These are phyloP conservation scores for Periophthalmus modestus DNA, from an alignment of 2,113 vertebrate species.

Conservation along the genomic window DNA sequence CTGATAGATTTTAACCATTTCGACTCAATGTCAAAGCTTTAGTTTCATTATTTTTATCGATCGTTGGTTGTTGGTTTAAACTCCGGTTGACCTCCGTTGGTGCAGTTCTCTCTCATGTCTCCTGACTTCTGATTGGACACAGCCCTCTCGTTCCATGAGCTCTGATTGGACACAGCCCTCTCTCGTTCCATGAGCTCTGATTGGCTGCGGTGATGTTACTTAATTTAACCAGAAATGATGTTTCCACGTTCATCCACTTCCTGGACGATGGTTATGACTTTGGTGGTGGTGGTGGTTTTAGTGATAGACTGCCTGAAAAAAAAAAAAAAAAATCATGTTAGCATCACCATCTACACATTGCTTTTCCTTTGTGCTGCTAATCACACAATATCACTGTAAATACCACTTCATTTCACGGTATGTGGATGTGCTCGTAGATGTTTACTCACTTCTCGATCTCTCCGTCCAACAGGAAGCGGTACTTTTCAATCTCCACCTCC, in stretches of 20 bases:
- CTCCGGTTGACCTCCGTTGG: not conserved
- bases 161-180: no score
- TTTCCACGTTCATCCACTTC: constrained; percentile 10
- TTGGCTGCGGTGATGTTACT: not conserved
- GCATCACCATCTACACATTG: no score
- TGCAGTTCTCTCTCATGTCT: not conserved
- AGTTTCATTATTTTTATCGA: not conserved
- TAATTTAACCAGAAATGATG: not conserved
- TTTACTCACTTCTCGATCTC: constrained; percentile 42
- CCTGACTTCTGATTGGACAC: not conserved
- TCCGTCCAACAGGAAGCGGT: constrained; percentile 81
- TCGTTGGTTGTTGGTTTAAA: not conserved
- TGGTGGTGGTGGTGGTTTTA: no score
- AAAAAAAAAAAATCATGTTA: no score
- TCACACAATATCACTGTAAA: no score
- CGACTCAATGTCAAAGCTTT: no score
- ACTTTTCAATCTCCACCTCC: constrained; percentile 86
- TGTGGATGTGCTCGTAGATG: no score
- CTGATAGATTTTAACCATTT: no score
- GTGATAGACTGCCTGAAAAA: no score
- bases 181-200: not conserved
- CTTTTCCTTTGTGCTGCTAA: not conserved
- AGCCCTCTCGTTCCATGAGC: no score
- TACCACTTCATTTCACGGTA: no score
- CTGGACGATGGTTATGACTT: not conserved